Base-by-base conservation (phyloP, 2,888 invertebrate genomes). In the Meteorus cinctellus region DNA sequence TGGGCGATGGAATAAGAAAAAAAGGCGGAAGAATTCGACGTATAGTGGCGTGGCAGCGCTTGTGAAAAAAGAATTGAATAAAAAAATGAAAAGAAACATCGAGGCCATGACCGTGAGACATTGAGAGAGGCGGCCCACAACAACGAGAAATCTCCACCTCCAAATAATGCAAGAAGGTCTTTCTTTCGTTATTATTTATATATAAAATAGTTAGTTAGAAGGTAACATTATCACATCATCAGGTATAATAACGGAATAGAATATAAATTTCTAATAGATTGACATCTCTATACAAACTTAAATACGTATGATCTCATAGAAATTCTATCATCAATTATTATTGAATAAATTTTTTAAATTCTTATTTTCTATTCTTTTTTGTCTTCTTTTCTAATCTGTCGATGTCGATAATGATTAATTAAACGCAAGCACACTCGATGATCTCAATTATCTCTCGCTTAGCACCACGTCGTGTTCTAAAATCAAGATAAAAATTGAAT, bases 381-480 rank as follows among this genome's bases (percentile, higher is more conserved):
- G 16, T 48, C n/a, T 24, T 55, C 6, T 24, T n/a, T n/a, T 5
- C 16, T 6, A 41, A 8, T 41, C 41, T 41, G 2, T 16, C n/a
- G 34, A 10, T 3, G 4, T 55, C 19, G 36, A 65, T 65, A n/a
- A 29, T 55, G 3, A 41, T 69, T 51, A 14, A 67, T 78, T 82
- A 89, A 74, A 89, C 84, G 76, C 90, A 90, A 41, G 88, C 87
- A 72, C 90, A 90, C 74, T 89, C 86, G 19, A 86, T 86, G 55
- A 90, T 89, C 79, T 88, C 86, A 76, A 90, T 89, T 34, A 90
- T 85, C 78, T 89, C 89, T 75, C 88, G 82, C 76, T 84, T 85
- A 19, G 84, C 82, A 72, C 89, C 89, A 75, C 88, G 84, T 71
- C 89, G 87, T 74, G 85, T 87, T 78, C 89, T 89, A 77, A 19